These are phyloP conservation scores for Prosapia bicincta DNA, from an alignment of 2,888 invertebrate genomes.

Conservation along the genomic window DNA sequence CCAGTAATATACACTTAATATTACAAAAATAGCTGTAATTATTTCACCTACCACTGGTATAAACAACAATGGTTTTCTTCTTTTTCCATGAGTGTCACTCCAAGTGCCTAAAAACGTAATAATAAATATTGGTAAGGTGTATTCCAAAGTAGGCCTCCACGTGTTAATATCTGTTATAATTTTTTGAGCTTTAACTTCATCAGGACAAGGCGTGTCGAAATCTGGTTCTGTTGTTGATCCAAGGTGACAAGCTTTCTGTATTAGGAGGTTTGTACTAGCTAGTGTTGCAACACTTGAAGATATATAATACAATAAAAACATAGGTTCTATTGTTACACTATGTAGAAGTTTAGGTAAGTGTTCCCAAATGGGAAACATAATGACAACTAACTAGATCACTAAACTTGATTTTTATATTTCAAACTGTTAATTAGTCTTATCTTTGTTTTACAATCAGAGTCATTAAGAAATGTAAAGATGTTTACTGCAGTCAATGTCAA, in stretches of 20 bases:
- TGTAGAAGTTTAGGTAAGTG: background rate
- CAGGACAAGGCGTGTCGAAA: background rate
- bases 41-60: constrained; percentile 33
- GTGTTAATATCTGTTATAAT: constrained; percentile 28
- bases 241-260: constrained; percentile 30
- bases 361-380: background rate
- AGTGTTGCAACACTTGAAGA: constrained; percentile 8
- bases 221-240: constrained; percentile 18
- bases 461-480: background rate
- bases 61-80: constrained; percentile 33
- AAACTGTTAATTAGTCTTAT: background rate
- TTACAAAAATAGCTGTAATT: constrained; percentile 16
- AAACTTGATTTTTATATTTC: background rate
- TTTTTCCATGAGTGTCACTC: constrained; percentile 35
- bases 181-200: constrained; percentile 24
- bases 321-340: constrained; percentile 29
- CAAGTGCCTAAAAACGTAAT: constrained; percentile 32
- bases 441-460: background rate
- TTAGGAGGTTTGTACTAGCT: constrained; percentile 24
- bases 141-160: constrained; percentile 30
- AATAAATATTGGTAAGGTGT: constrained; percentile 29
- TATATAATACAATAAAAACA: constrained; percentile 30
- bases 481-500: background rate
- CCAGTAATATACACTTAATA: constrained; percentile 31
- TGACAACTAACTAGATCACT: background rate